phyloP scores from a whole-genome alignment of 2,888 invertebrate genomes.

The Ellobium chinense region DNA sequence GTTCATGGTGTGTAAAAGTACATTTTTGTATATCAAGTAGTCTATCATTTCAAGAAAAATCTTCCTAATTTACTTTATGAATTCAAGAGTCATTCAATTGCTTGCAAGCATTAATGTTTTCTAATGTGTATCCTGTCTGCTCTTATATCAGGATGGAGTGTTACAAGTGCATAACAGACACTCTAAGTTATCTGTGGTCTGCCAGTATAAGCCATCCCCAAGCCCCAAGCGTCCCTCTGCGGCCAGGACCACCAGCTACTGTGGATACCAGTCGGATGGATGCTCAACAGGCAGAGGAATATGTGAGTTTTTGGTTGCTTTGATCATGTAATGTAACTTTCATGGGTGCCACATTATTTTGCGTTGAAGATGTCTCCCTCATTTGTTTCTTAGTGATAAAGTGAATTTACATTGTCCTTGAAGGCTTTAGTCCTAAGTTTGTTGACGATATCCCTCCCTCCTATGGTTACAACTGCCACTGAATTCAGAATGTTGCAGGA shows the following conservation, averaged over 20 bases:
- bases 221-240: constrained; percentile 78
- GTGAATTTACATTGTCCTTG: too few species aligned
- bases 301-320: constrained; percentile 68
- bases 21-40: too few species aligned
- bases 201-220: constrained; percentile 76
- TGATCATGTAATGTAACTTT: too few species aligned
- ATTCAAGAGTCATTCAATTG: neutral
- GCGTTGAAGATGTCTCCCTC: neutral
- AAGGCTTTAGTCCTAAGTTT: too few species aligned
- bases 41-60: too few species aligned
- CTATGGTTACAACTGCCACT: too few species aligned
- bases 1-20: too few species aligned
- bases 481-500: too few species aligned
- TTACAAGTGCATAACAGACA: constrained; percentile 91
- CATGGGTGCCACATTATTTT: neutral
- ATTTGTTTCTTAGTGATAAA: too few species aligned
- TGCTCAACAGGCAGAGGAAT: constrained; percentile 72
- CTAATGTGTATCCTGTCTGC: neutral
- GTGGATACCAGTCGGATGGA: constrained; percentile 75
- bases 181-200: constrained; percentile 80
- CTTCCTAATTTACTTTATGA: too few species aligned
- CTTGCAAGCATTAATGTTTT: neutral
- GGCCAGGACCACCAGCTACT: constrained; percentile 78
- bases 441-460: too few species aligned
- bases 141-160: constrained; percentile 93